Percentiles rank a stretch among this genome's conserved stretches.
Evolutionary conservation across 1,140 invertebrate species (phyloP).

Genomic region (Eurosta solidaginis): DNA sequence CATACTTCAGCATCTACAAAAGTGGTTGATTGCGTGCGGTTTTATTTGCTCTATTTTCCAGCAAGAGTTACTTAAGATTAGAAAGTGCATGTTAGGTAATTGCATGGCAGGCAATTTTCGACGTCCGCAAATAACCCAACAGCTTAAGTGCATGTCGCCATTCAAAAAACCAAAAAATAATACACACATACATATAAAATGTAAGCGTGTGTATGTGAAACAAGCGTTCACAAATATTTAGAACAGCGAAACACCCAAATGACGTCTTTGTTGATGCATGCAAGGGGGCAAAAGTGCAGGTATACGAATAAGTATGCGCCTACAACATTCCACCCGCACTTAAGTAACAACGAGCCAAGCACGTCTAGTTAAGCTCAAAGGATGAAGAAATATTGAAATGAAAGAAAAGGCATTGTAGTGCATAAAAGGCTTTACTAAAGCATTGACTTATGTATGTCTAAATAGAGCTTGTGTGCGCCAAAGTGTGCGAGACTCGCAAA

Average conservation of each 20-base stretch:
- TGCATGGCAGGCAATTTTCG: slow-evolving; percentile 20
- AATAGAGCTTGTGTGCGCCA: background rate
- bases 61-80: slow-evolving; percentile 6
- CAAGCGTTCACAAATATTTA: background rate
- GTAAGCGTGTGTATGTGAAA: background rate
- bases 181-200: background rate
- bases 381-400: background rate
- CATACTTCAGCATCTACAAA: background rate
- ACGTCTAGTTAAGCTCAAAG: background rate
- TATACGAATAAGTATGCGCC: background rate
- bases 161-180: background rate
- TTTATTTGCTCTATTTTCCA: background rate
- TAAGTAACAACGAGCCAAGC: background rate
- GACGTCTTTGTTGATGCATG: background rate
- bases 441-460: background rate
- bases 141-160: background rate
- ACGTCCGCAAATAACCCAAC: background rate
- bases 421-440: background rate
- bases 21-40: background rate
- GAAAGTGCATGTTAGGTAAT: slow-evolving; percentile 20
- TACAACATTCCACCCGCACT: background rate
- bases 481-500: background rate
- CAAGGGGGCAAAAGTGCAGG: background rate
- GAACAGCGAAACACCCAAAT: background rate
- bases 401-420: background rate